These are phyloP conservation scores for Lasiurus borealis DNA, from an alignment of 2,113 vertebrate genomes.

Conservation along the genomic window DNA sequence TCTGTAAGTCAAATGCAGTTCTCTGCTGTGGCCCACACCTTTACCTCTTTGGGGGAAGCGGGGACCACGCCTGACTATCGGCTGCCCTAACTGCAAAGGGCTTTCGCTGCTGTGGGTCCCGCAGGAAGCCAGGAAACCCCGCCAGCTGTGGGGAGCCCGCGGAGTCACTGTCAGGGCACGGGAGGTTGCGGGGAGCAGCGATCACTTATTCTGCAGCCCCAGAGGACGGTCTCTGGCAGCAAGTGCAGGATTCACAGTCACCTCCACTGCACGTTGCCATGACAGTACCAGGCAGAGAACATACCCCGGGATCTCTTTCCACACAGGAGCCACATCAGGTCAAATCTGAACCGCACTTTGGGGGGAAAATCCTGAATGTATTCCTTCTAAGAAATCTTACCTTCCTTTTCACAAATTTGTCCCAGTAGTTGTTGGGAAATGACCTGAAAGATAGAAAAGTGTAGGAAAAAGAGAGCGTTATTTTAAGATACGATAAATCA, in stretches of 20 bases:
- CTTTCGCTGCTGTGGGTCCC: too few relatives aligned
- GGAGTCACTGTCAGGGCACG: not conserved
- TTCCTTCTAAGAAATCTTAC: conserved; percentile 76
- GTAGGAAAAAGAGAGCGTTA: not conserved
- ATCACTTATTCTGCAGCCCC: not conserved
- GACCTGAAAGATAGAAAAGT: conserved; percentile 89
- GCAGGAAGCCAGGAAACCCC: too few relatives aligned
- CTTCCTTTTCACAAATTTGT: conserved; percentile 98
- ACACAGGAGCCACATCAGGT: not conserved
- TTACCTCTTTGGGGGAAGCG: not conserved
- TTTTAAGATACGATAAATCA: not conserved
- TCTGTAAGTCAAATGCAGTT: not conserved
- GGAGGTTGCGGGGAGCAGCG: not conserved
- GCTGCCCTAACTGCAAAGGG: not conserved
- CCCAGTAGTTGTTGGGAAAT: conserved; percentile 99
- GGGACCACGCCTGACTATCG: not conserved
- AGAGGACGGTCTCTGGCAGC: not conserved
- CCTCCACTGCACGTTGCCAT: not conserved
- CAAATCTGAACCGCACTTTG: not conserved
- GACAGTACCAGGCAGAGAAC: not conserved
- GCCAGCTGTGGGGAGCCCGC: not conserved
- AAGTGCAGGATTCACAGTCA: not conserved
- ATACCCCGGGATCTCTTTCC: not conserved
- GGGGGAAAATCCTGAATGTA: not conserved
- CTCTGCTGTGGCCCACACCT: not conserved